These are phyloP conservation scores for Girardinichthys multiradiatus DNA, from an alignment of 2,113 vertebrate genomes.

Conservation along the genomic window DNA sequence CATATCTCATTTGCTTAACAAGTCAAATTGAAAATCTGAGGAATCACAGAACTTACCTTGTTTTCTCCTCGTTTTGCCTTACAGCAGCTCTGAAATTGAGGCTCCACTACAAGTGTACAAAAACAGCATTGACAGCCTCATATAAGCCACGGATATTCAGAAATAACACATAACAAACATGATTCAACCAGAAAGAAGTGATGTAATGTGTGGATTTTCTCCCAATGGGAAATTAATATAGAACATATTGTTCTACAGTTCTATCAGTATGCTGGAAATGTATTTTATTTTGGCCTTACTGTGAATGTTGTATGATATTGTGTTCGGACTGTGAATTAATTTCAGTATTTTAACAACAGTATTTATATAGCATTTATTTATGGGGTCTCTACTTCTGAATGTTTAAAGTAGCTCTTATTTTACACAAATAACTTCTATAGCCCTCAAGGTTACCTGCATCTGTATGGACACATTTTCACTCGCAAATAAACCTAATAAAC, in stretches of 20 bases:
- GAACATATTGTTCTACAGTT: slow-evolving; percentile 72
- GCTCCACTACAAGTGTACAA: slow-evolving; percentile 70
- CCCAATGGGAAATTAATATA: slow-evolving; percentile 62
- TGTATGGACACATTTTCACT: neutral
- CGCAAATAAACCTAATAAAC: neutral
- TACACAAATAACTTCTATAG: slow-evolving; percentile 1
- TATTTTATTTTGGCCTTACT: neutral
- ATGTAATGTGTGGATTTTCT: slow-evolving; percentile 29
- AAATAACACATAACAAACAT: neutral
- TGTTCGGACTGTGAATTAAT: slow-evolving; percentile 44
- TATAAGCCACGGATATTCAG: slow-evolving; percentile 51
- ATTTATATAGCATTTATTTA: slow-evolving; percentile 65
- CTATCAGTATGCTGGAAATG: slow-evolving; percentile 16
- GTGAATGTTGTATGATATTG: slow-evolving; percentile 9
- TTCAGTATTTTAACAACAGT: neutral
- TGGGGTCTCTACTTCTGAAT: neutral
- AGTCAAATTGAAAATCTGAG: neutral
- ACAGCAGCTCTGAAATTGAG: slow-evolving; percentile 69
- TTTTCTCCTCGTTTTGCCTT: slow-evolving; percentile 25
- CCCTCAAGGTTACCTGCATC: neutral
- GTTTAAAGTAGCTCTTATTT: neutral
- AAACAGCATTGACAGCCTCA: slow-evolving; percentile 76
- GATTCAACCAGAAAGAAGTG: neutral
- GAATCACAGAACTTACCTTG: slow-evolving; percentile 7
- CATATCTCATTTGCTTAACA: neutral